Evolutionary conservation across 2,888 invertebrate genomes (phyloP), one percentile per base, ranked within the genome.

Genomic region (Phortica okadai): DNA sequence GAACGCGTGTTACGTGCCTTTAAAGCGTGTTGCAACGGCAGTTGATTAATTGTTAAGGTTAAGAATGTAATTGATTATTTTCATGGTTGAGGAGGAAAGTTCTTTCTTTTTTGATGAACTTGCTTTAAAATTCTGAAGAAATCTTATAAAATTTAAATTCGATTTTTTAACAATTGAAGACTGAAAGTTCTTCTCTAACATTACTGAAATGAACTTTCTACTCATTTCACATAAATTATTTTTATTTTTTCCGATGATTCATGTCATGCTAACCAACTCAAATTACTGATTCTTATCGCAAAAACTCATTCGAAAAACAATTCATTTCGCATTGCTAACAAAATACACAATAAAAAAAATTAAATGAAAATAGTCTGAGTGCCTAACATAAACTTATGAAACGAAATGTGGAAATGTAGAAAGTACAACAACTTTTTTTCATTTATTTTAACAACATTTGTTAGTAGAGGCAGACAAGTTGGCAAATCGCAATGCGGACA

Each of bases 281-380:
- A 67, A 67, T 67, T 67, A 67, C 67, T 67, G 67, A 67, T 42
- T 44, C 67, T 67, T 44, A 67, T 67, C 67, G 44, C 44, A 16
- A 6, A n/a, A 67, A 67, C n/a, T 67, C 44, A 67, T 67, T 67
- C 42, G 21, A 14, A 50, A 44, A 44, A 33, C 33, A 6, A 44
- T 44, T 44, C 67, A 67, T 44, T 67, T 21, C 64, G 64, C 41
- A 33, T 25, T 64, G 41, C 33, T 59, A 59, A 21, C 21, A 21
- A 44, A 42, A 21, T 44, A 67, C 33, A 10, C 14, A 42, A 42
- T 10, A 66, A 4, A 41, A 66, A 59, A n/a, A n/a, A n/a, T 21
- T 21, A 59, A 59, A 6, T 59, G 54, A 54, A n/a, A 54, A 54
- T 14, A 33, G 33, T 1, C 33, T 33, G 33, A 33, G 33, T 33